Evolutionary conservation across 2,888 invertebrate species (phyloP), one percentile per base, ranked within the genome.

Genomic region (Criorhina ranunculi): DNA sequence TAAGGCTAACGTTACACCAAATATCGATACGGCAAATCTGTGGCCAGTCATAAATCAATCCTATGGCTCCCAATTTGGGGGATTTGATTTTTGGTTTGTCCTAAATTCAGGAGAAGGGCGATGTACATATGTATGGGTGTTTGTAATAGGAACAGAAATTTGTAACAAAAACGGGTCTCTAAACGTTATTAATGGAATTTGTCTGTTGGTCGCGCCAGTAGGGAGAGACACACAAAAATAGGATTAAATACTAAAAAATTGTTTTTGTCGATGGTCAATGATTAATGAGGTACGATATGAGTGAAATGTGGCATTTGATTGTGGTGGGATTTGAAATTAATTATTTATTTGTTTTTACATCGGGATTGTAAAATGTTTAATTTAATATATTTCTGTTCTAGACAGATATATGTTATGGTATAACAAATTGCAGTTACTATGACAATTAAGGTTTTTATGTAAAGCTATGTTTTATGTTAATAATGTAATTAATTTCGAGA

Each of bases 31-130:
- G n/a, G 40, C 70, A 80, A 76, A 80, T 83, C 67, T 85, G 83
- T 85, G 57, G 46, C 66, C 66, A 59, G 44, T 64, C 85, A 76
- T 85, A 85, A 85, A 85, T 85, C 85, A 80, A 85, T 80, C 80
- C 69, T 57, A 79, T 49, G 33, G 33, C 42, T 59, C 17, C 66
- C 70, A 40, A 59, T 80, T 59, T 40, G 66, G 46, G 66, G 46
- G 64, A 75, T 85, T 85, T 85, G 83, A 85, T 85, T 85, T 75
- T 85, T 80, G 79, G 75, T 66, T 66, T 1, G 5, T 35, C 70
- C 44, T 55, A 62, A 59, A 67, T 46, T 0, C 6, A 59, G 9
- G 46, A 51, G 17, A 19, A 49, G 51, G 46, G 31, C 75, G 49
- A 73, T 67, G 62, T 66, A 64, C 4, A 4, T 24, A 24, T 24